Percentiles rank a stretch among this genome's conserved stretches.
These are phyloP conservation scores for Glaucopsyche alexis DNA, from an alignment of 2,888 invertebrate species.

Conservation along the genomic window DNA sequence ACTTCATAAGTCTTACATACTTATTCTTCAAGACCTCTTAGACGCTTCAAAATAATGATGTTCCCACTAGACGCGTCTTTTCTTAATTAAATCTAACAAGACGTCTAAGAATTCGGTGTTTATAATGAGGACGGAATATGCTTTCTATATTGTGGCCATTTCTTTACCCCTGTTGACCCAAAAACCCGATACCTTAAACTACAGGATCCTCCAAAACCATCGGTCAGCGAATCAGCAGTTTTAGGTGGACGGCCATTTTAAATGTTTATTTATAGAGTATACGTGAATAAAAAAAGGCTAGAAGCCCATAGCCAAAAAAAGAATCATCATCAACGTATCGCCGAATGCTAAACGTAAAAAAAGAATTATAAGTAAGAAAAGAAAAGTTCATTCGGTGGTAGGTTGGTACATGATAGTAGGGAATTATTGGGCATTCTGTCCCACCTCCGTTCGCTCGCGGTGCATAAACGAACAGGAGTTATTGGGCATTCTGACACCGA, in stretches of 20 bases:
- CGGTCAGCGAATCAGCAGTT: conserved; percentile 6
- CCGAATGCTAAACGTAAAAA: too few relatives aligned
- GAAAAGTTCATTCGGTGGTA: too few relatives aligned
- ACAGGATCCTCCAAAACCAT: neutral
- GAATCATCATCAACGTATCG: too few relatives aligned
- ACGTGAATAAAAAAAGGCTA: neutral
- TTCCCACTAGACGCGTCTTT: conserved; percentile 11
- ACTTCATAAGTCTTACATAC: conserved; percentile 31
- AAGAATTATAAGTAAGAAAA: too few relatives aligned
- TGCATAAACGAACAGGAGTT: too few relatives aligned
- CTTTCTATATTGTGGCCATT: conserved; percentile 3
- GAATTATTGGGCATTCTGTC: too few relatives aligned
- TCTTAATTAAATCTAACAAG: conserved; percentile 19
- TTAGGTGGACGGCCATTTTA: neutral
- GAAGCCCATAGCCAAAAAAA: too few relatives aligned
- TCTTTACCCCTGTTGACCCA: conserved; percentile 19
- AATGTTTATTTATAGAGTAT: neutral
- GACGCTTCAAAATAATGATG: conserved; percentile 28
- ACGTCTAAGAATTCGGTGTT: neutral
- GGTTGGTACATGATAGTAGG: too few relatives aligned
- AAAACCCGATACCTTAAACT: neutral
- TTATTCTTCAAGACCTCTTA: conserved; percentile 36
- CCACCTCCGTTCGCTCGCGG: too few relatives aligned
- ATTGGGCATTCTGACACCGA: too few relatives aligned
- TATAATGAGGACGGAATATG: conserved; percentile 6